Percentiles rank a stretch among this genome's conserved stretches.
Evolutionary conservation across 92 coral and sea anemone genomes (phyloP).

Genomic region (Zoanthus solanderi): DNA sequence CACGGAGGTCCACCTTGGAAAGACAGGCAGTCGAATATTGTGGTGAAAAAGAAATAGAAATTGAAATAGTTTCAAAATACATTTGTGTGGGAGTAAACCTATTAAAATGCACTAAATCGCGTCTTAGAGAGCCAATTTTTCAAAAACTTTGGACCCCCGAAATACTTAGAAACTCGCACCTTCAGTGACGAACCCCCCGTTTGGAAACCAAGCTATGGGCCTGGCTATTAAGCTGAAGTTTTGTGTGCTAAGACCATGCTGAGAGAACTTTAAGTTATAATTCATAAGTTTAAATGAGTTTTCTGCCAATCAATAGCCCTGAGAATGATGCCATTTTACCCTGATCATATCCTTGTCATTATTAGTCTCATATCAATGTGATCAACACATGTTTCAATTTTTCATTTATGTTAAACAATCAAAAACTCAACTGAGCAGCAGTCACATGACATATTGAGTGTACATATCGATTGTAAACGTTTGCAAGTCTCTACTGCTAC

Average conservation of each 20-base stretch:
- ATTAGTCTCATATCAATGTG: neutral
- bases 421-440: conserved; percentile 20
- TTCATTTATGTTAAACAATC: conserved; percentile 14
- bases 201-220: too few relatives aligned
- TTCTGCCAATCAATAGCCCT: neutral
- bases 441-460: conserved; percentile 23
- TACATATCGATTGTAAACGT: conserved; percentile 16
- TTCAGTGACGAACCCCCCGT: too few relatives aligned
- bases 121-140: too few relatives aligned
- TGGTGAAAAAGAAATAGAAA: too few relatives aligned
- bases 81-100: too few relatives aligned
- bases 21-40: too few relatives aligned
- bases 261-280: conserved; percentile 18
- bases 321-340: neutral
- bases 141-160: too few relatives aligned
- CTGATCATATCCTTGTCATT: neutral
- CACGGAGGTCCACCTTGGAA: too few relatives aligned
- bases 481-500: conserved; percentile 24
- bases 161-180: too few relatives aligned
- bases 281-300: conserved; percentile 22
- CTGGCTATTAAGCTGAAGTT: conserved; percentile 11
- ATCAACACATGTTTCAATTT: neutral
- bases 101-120: too few relatives aligned
- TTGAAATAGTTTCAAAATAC: too few relatives aligned
- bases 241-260: conserved; percentile 39